Base-by-base conservation (phyloP, 2,888 invertebrate species). In the Drosophila atroscutellata region DNA sequence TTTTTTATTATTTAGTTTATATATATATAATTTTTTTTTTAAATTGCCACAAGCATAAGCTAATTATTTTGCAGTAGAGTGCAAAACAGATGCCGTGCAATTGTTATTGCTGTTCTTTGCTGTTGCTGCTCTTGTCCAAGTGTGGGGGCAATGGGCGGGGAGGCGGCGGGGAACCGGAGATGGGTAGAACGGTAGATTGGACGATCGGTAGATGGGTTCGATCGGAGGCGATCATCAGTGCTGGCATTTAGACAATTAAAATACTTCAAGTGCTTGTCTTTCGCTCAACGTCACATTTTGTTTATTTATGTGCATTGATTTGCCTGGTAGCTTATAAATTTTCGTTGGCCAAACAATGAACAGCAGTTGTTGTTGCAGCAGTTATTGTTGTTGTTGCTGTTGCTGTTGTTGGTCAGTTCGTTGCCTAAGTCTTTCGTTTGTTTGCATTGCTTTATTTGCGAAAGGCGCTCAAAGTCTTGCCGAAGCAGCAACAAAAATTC, bases 231-330 rank as follows among this genome's bases (percentile, higher is more conserved):
- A 83, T 88, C 83, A 83, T 76, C 82, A 77, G 75, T 72, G 76
- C 73, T 86, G 90, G 90, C 88, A 90, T 90, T 90, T 83, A 81
- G 83, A 90, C 90, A 90, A 90, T 90, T 90, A 90, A 90, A 90
- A 90, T 90, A 88, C 85, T 90, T 90, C 88, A 87, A 86, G 88
- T 90, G 88, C 86, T 90, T 87, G 83, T 78, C 83, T 82, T 83
- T 87, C 86, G 87, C 86, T 85, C 81, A 86, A 82, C 77, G 86
- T 84, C 86, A 84, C 84, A 89, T 83, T 86, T 86, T 83, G 80
- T 83, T 87, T 86, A 86, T 87, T 85, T 87, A 83, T 88, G 86
- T 86, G 88, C 86, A 85, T 88, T 88, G 80, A 83, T 86, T 81
- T 82, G 80, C 84, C 66, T 79, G 86, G 86, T 79, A 88, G 89